Conservation (phyloP, 2,888 invertebrate genomes). For the Noctua comes region DNA sequence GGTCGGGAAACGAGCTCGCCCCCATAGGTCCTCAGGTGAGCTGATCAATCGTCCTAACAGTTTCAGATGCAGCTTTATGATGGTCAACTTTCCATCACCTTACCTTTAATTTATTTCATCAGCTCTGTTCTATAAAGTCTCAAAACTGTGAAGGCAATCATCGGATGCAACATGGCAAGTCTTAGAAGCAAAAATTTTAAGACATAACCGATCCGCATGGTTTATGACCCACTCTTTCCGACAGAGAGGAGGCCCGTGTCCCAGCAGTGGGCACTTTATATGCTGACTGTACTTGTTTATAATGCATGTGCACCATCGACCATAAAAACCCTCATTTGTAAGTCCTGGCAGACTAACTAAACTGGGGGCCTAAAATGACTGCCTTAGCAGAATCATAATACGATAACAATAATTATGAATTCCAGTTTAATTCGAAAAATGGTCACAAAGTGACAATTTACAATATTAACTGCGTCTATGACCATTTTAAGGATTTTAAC, state of each 20-base stretch:
- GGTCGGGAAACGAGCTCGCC: slow-evolving; percentile 93
- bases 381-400: too few relatives aligned
- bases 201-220: background rate
- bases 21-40: slow-evolving; percentile 66
- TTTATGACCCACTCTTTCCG: background rate
- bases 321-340: too few relatives aligned
- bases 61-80: background rate
- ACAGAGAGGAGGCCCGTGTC: background rate
- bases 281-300: background rate
- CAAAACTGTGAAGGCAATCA: background rate
- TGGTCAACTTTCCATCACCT: background rate
- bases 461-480: too few relatives aligned
- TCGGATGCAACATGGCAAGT: too few relatives aligned
- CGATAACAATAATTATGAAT: too few relatives aligned
- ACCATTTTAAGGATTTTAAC: too few relatives aligned
- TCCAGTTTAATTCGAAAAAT: too few relatives aligned
- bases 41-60: background rate
- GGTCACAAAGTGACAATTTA: too few relatives aligned
- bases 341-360: too few relatives aligned
- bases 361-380: too few relatives aligned
- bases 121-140: background rate
- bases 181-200: background rate
- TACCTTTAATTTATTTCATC: too few relatives aligned
- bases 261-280: too few relatives aligned
- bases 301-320: background rate